phyloP scores from a whole-genome alignment of 2,113 vertebrate genomes.

The Chionodraco myersi region DNA sequence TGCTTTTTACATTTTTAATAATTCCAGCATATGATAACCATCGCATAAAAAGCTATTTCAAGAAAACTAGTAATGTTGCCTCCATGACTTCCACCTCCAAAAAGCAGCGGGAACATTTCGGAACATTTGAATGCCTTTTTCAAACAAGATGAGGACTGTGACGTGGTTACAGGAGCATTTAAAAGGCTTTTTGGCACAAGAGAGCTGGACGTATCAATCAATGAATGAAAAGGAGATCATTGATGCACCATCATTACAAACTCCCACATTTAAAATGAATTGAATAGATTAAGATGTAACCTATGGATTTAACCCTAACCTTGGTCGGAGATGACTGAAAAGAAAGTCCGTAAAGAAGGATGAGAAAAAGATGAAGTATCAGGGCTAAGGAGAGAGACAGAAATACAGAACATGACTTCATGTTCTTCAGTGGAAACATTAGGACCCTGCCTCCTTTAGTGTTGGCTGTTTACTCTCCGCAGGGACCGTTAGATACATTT shows the following conservation, averaged over 20 bases:
- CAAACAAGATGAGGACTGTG: constrained; percentile 5
- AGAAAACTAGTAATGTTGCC: neutral
- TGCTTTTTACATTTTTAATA: neutral
- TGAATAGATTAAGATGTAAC: constrained; percentile 50
- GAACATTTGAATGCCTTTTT: constrained; percentile 1
- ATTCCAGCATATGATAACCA: neutral
- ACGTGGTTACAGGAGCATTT: constrained; percentile 28
- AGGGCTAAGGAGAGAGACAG: constrained; percentile 29
- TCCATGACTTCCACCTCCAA: neutral
- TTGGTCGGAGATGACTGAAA: constrained; percentile 39
- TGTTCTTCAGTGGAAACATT: constrained; percentile 19
- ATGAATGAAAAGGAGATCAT: constrained; percentile 59
- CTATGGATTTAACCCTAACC: constrained; percentile 25
- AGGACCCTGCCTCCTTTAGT: constrained; percentile 1
- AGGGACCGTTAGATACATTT: constrained; percentile 35
- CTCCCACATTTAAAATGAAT: constrained; percentile 44
- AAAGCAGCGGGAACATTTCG: constrained; percentile 5
- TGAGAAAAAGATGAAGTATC: constrained; percentile 21
- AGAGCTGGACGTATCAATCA: constrained; percentile 28
- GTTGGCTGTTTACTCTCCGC: constrained; percentile 31
- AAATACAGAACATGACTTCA: constrained; percentile 27
- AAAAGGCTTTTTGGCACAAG: constrained; percentile 26
- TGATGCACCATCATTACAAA: constrained; percentile 47
- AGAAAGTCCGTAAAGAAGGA: constrained; percentile 44
- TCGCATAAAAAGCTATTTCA: neutral